Base-by-base conservation (phyloP, 2,888 invertebrate genomes). In the Melanostoma scalare region DNA sequence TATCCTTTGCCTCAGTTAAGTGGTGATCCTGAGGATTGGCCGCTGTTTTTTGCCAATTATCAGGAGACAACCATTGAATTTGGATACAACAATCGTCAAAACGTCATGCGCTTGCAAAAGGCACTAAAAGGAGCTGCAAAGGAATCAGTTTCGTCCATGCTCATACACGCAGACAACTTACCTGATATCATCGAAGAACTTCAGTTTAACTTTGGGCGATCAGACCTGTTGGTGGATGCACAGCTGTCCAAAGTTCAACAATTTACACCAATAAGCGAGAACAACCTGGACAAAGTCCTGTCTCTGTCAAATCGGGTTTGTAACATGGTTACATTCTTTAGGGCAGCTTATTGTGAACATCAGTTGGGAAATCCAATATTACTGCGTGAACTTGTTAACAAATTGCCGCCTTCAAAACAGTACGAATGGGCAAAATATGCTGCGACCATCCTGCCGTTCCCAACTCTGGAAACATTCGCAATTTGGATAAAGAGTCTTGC, bases 181-280 rank as follows among this genome's bases (percentile, higher is more conserved):
- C 8, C 38, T 38, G 38, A 68, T 8, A 78, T 72, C 6, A 8
- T 6, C 38, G 38, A 6, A 6, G 76, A 85, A 52, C 31, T 84
- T 0, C 8, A 80, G 46, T 81, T 81, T 20, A 76, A 76, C 36
- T 81, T 75, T 48, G 80, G 80, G 9, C 48, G 77, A 6, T 60
- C 82, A n/a, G 79, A 84, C 30, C 8, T 80, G 10, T n/a, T 85
- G 4, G 60, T 85, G 8, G 42, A n/a, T n/a, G n/a, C 65, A 4
- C 81, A 81, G 50, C 9, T 75, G 9, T 48, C 69, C 30, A 71
- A 69, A 33, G 55, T 80, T 4, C 67, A 58, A 38, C 6, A 20
- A 20, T 20, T 20, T 20, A 20, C 20, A 20, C 20, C 20, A 20
- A 20, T 20, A 20, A 20, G 20, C 30, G 60, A 74, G n/a, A 74